Evolutionary conservation across 1,140 invertebrate genomes (phyloP).

Genomic region (Batillaria attramentaria): DNA sequence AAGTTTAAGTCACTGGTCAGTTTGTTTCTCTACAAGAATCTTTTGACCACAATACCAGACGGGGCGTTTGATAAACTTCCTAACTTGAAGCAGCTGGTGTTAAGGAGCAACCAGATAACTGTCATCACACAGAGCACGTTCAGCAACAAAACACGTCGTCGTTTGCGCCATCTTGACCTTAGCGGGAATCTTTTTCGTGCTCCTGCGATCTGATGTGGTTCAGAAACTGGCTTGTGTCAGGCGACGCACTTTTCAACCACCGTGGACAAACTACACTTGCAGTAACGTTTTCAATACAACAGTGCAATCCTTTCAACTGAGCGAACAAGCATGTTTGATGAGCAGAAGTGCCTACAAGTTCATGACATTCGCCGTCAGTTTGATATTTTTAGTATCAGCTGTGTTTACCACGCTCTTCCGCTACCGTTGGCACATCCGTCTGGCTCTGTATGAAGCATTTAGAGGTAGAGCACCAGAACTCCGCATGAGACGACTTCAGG

Average conservation of each 20-base stretch:
- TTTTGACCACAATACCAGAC: not conserved
- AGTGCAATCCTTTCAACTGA: not conserved
- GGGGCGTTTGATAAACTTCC: conserved; percentile 1
- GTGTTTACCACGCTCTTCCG: conserved; percentile 22
- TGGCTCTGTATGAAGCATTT: conserved; percentile 14
- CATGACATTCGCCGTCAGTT: not conserved
- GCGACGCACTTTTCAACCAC: not conserved
- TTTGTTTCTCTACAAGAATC: not conserved
- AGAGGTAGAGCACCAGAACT: conserved; percentile 8
- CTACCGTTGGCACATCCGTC: conserved; percentile 13
- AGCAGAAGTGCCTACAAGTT: not conserved
- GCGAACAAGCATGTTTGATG: conserved; percentile 21
- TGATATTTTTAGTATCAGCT: not conserved
- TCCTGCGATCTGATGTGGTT: conserved; percentile 22
- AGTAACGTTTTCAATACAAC: not conserved
- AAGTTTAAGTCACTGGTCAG: not conserved
- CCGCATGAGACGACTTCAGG: conserved; percentile 41
- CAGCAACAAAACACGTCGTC: not conserved
- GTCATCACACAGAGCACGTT: not conserved
- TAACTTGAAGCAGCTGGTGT: not conserved
- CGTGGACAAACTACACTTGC: not conserved
- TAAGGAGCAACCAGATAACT: not conserved
- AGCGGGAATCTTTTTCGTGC: conserved; percentile 26
- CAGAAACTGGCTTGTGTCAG: conserved; percentile 2
- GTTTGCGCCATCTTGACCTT: not conserved